Evolutionary conservation across 92 coral and sea anemone species (phyloP).

Genomic region (Diadumene lineata): DNA sequence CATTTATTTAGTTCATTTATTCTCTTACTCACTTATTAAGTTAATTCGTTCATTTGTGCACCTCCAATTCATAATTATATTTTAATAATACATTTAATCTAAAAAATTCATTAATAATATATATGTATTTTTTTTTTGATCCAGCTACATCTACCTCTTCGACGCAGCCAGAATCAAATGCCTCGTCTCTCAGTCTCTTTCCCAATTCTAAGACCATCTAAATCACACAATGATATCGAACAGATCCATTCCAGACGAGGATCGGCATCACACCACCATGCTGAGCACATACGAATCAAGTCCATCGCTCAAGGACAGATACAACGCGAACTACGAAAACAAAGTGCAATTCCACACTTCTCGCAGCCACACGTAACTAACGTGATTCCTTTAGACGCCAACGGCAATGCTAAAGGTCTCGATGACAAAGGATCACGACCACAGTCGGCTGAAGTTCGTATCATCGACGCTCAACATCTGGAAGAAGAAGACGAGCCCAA

Average conservation of each 20-base stretch:
- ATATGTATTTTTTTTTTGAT: constrained; percentile 1
- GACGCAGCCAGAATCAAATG: constrained; percentile 74
- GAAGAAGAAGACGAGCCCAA: constrained; percentile 45
- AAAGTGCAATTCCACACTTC: constrained; percentile 46
- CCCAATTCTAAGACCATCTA: constrained; percentile 75
- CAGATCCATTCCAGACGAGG: constrained; percentile 81
- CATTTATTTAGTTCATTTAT: too few species aligned
- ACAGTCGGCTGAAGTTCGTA: constrained; percentile 34
- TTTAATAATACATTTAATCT: too few species aligned
- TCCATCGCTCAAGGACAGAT: constrained; percentile 93
- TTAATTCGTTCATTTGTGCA: too few species aligned
- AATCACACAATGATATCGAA: constrained; percentile 65
- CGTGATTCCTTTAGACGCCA: constrained; percentile 74
- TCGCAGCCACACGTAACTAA: constrained; percentile 49
- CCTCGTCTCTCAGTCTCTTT: constrained; percentile 87
- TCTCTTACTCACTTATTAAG: too few species aligned
- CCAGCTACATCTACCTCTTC: constrained; percentile 73
- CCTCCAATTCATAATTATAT: too few species aligned
- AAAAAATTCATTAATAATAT: not conserved
- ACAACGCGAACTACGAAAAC: constrained; percentile 73
- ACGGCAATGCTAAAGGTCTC: constrained; percentile 41
- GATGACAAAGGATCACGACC: constrained; percentile 26
- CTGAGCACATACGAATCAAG: constrained; percentile 86
- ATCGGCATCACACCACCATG: constrained; percentile 33
- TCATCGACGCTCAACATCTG: constrained; percentile 22